Evolutionary conservation across 2,888 invertebrate genomes (phyloP).

Genomic region (Octonoba sinensis): DNA sequence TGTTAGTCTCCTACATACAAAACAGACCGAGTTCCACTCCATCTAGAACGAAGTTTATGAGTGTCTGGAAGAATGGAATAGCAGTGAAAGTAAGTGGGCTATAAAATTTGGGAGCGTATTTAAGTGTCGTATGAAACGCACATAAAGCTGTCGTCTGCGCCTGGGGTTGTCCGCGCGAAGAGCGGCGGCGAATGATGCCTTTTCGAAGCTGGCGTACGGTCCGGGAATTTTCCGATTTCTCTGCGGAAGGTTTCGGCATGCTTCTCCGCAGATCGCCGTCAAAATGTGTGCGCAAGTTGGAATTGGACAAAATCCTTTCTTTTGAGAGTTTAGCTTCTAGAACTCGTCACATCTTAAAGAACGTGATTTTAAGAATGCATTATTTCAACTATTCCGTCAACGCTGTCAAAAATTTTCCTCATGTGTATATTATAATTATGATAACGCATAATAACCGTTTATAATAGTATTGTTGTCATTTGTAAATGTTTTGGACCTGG

Average conservation of each 20-base stretch:
- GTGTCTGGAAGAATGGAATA: conserved; percentile 47
- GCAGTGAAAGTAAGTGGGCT: conserved; percentile 55
- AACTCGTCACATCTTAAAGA: no score
- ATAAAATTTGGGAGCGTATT: conserved; percentile 56
- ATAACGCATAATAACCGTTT: no score
- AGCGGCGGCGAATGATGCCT: conserved; percentile 4
- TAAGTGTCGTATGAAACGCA: conserved; percentile 57
- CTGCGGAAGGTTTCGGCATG: conserved; percentile 29
- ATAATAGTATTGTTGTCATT: no score
- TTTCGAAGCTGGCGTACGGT: neutral
- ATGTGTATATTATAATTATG: no score
- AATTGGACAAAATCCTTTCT: no score
- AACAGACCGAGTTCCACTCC: conserved; percentile 49
- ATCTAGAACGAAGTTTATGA: conserved; percentile 55
- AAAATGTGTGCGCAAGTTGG: no score
- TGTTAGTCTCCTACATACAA: conserved; percentile 55
- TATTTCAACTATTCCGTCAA: no score
- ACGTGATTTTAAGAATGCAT: no score
- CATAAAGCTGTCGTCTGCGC: conserved; percentile 54
- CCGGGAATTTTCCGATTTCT: neutral
- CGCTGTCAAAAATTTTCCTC: no score
- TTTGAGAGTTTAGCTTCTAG: no score
- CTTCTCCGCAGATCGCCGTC: no score
- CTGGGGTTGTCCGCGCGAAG: conserved; percentile 1
- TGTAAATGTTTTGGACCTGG: no score